Conservation (phyloP, 2,888 invertebrate genomes). For the Cabera pusaria region DNA sequence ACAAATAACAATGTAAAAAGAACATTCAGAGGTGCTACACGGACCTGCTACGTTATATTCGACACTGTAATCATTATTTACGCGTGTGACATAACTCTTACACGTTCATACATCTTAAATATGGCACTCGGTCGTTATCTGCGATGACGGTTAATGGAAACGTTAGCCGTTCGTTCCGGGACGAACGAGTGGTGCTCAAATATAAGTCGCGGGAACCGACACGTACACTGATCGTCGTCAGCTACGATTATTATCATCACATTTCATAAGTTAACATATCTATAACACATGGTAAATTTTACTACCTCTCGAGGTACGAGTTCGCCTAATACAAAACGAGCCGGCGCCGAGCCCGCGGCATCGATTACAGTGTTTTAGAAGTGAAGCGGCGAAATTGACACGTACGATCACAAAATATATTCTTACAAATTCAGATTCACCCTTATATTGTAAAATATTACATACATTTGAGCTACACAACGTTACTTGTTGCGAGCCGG, state of each 20-base stretch:
- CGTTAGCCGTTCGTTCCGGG: constrained; percentile 5
- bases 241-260: constrained; percentile 32
- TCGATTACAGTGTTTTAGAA: constrained; percentile 61
- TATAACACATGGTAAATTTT: constrained; percentile 12
- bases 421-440: constrained; percentile 74
- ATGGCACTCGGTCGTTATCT: constrained; percentile 53
- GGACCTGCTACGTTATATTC: constrained; percentile 56
- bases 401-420: constrained; percentile 59
- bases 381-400: constrained; percentile 61
- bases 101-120: constrained; percentile 40
- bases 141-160: constrained; percentile 19
- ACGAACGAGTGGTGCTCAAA: constrained; percentile 23
- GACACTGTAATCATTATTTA: constrained; percentile 60
- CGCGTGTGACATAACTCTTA: constrained; percentile 20
- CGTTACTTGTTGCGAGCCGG: constrained; percentile 43
- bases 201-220: constrained; percentile 23
- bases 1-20: constrained; percentile 80
- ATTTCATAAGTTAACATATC: constrained; percentile 27
- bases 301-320: constrained; percentile 10
- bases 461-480: constrained; percentile 69
- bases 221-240: constrained; percentile 22
- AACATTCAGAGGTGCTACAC: constrained; percentile 62
- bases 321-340: too few species aligned
- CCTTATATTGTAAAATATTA: constrained; percentile 59
- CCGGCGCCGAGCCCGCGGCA: constrained; percentile 32